Conservation (phyloP, 2,113 vertebrate species). For the Naja naja region DNA sequence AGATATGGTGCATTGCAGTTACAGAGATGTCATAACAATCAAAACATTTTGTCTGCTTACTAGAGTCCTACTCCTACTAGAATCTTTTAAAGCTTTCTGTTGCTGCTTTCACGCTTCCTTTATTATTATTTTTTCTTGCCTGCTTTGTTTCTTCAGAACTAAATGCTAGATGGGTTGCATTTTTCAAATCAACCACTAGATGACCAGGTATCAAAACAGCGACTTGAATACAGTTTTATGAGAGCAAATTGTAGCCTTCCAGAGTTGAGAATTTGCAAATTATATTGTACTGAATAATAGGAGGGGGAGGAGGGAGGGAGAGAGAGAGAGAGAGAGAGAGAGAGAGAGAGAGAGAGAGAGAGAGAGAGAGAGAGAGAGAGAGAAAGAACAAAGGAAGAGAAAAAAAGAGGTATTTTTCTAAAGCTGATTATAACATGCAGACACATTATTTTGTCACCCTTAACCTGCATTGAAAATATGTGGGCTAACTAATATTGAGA, state of each 20-base stretch:
- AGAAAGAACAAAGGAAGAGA: background rate
- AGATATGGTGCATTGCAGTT: background rate
- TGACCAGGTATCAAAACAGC: slow-evolving; percentile 36
- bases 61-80: background rate
- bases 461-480: background rate
- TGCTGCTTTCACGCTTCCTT: background rate
- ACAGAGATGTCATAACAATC: background rate
- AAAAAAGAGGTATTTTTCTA: background rate
- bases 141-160: background rate
- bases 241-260: slow-evolving; percentile 7
- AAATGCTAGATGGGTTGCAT: slow-evolving; percentile 2
- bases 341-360: too few relatives aligned
- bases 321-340: too few relatives aligned
- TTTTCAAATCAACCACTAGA: slow-evolving; percentile 55
- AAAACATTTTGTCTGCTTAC: background rate
- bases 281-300: background rate
- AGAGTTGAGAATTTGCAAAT: slow-evolving; percentile 20
- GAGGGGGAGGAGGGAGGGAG: background rate
- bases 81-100: background rate
- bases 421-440: background rate
- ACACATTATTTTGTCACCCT: slow-evolving; percentile 1
- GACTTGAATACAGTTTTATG: background rate
- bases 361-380: background rate
- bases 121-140: background rate
- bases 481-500: background rate